Base-by-base conservation (phyloP, 1,140 invertebrate species). In the Drosophila guanche region DNA sequence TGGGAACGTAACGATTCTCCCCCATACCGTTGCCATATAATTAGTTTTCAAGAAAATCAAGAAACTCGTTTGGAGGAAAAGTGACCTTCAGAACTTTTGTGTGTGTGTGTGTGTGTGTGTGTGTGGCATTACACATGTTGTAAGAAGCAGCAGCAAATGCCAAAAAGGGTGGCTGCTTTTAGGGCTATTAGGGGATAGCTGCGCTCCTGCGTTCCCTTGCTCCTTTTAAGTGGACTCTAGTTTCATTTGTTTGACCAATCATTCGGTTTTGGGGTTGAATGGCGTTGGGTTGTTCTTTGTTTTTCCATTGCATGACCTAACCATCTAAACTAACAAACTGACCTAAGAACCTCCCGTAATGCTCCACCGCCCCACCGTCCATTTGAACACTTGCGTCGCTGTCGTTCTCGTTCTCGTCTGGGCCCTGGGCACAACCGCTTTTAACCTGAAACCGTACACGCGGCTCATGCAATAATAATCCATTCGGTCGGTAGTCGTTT, bases 291-390 rank as follows among this genome's bases (percentile, higher is more conserved):
- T 55, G 40, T n/a, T 8, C 12, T 54, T 68, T 67, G 29, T 66
- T 67, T 65, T 47, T 54, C 23, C 33, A 47, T 67, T 29, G 65
- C 65, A 68, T 68, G 65, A 68, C 65, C 65, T 68, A 68, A 68
- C 65, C 62, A 47, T 41, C 62, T 68, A 68, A 68, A 43, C 65
- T 51, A 68, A 68, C 65, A 68, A 68, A 68, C 65, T 68, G 65
- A 68, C 65, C 65, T 67, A 67, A 68, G 62, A 63, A 67, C 66
- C 62, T 51, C 47, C 33, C 33, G 43, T 41, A 41, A 42, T 55
- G 25, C 27, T 59, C 47, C 23, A 8, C 10, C 14, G 14, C n/a
- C 27, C 16, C 12, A 25, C 43, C 12, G 47, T n/a, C 22, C 41
- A 16, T 20, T 57, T 37, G 25, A 40, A 25, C 63, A 65, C 63